Conservation (phyloP, 2,113 vertebrate species). For the Abramis brama region DNA sequence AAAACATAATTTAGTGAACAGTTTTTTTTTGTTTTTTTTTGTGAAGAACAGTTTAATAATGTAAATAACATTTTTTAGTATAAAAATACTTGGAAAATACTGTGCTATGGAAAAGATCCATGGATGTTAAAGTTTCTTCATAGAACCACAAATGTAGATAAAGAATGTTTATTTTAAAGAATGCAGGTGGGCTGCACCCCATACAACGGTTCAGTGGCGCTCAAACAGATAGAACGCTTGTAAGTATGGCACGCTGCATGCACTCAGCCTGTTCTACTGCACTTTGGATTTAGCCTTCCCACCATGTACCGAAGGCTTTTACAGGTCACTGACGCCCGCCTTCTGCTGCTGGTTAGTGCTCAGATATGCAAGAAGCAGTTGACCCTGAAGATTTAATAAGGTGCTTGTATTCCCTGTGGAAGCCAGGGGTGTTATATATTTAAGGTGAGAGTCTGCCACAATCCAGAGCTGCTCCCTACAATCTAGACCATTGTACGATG, state of each 20-base stretch:
- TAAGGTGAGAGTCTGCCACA: constrained; percentile 13
- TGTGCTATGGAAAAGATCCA: not conserved
- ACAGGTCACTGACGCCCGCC: constrained; percentile 31
- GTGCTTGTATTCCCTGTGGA: constrained; percentile 29
- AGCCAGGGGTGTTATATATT: constrained; percentile 25
- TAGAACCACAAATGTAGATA: not conserved
- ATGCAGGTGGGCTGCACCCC: not conserved
- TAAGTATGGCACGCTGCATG: not conserved
- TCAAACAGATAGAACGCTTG: not conserved
- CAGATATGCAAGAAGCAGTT: constrained; percentile 44
- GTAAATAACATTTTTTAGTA: too few relatives aligned
- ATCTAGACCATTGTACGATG: not conserved
- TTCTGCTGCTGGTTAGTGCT: constrained; percentile 23
- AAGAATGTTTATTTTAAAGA: constrained; percentile 9
- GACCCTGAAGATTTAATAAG: constrained; percentile 56
- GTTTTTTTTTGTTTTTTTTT: too few relatives aligned
- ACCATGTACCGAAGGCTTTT: not conserved
- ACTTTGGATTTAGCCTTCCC: constrained; percentile 16
- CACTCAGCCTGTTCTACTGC: not conserved
- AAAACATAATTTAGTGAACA: too few relatives aligned
- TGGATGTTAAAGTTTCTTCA: not conserved
- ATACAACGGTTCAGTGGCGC: not conserved
- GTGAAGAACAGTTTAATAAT: too few relatives aligned
- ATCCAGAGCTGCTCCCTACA: not conserved
- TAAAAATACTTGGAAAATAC: not conserved